These are phyloP conservation scores for Tokudaia muenninki DNA, from an alignment of 2,797 vertebrate species.

Conservation along the genomic window DNA sequence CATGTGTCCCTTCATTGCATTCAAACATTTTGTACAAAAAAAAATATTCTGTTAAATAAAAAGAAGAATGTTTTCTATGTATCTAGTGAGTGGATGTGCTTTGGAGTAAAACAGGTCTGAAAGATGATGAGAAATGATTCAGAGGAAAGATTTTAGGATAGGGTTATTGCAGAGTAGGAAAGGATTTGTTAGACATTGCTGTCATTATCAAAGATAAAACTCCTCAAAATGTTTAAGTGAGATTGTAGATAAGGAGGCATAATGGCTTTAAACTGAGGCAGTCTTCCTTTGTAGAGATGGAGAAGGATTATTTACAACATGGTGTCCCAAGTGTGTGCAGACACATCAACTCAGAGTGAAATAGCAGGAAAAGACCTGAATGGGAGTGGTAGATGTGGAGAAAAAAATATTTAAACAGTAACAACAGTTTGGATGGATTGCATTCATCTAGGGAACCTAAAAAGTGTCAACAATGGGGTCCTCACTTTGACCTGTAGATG, in stretches of 20 bases:
- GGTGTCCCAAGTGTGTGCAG: neutral
- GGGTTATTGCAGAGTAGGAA: neutral
- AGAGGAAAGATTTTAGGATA: neutral
- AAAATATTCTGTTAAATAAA: neutral
- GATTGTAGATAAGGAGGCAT: neutral
- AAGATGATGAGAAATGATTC: neutral
- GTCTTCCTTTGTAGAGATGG: neutral
- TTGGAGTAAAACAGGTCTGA: neutral
- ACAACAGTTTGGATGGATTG: neutral
- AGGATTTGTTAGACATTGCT: neutral
- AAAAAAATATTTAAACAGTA: neutral
- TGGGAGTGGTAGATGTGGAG: neutral
- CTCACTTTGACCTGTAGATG: neutral
- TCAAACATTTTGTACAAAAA: neutral
- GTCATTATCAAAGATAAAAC: neutral
- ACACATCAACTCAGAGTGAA: neutral
- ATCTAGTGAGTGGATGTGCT: neutral
- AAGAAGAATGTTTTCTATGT: neutral
- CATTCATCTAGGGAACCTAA: too few species aligned
- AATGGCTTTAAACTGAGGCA: neutral
- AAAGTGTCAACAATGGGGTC: neutral
- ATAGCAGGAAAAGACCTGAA: neutral
- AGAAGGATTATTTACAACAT: neutral
- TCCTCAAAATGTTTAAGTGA: neutral
- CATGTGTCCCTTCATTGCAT: neutral